Evolutionary conservation across 2,888 invertebrate species (phyloP).

Genomic region (Gandaritis pyraliata): DNA sequence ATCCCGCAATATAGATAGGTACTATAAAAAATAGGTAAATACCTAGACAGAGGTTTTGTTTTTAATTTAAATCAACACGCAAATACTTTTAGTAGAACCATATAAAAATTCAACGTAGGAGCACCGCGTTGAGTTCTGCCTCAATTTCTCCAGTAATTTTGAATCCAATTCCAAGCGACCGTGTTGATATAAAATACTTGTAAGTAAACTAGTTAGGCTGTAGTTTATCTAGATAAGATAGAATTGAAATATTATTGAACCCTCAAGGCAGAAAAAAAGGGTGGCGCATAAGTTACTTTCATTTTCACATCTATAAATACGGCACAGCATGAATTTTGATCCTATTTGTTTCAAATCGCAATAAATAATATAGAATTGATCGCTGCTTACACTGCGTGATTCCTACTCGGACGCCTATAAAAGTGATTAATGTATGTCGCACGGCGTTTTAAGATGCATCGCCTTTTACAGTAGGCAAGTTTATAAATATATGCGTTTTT

Average conservation of each 20-base stretch:
- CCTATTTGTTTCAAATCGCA: conserved; percentile 71
- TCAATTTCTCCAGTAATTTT: conserved; percentile 48
- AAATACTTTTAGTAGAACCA: no score
- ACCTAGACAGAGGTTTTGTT: no score
- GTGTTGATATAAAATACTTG: conserved; percentile 10
- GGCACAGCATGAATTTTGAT: conserved; percentile 66
- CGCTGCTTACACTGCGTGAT: conserved; percentile 64
- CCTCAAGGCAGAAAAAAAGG: conserved; percentile 21
- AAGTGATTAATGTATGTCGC: conserved; percentile 69
- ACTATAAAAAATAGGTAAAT: no score
- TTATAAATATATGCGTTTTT: conserved; percentile 40
- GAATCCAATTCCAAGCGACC: conserved; percentile 35
- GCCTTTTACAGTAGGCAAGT: conserved; percentile 48
- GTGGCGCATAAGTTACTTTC: conserved; percentile 42
- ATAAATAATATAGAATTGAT: conserved; percentile 64
- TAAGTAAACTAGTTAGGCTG: conserved; percentile 12
- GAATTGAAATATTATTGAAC: not conserved
- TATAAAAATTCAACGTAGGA: conserved; percentile 41
- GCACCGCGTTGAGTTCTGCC: conserved; percentile 15
- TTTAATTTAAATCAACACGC: no score
- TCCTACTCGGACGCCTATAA: conserved; percentile 64
- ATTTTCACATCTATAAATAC: conserved; percentile 52
- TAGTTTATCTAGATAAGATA: conserved; percentile 3
- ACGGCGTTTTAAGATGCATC: conserved; percentile 36
- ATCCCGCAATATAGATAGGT: no score